phyloP scores from a whole-genome alignment of 2,113 vertebrate genomes.

The Ursus arctos region DNA sequence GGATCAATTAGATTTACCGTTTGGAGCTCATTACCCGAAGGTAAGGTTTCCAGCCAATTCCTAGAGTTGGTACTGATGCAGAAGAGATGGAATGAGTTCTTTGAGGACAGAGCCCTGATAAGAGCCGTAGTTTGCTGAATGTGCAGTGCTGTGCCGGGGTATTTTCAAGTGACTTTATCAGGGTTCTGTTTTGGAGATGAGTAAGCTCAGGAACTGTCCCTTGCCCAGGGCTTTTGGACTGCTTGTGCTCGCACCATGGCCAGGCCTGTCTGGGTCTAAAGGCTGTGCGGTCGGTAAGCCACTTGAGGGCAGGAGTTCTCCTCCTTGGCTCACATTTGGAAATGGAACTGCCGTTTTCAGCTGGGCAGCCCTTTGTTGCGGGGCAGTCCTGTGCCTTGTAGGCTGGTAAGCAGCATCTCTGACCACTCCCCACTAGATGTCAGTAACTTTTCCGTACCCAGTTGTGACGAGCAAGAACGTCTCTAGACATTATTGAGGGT shows the following conservation, averaged over 20 bases:
- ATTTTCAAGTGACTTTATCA: background rate
- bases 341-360: background rate
- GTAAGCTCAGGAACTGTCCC: background rate
- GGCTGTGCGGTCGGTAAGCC: background rate
- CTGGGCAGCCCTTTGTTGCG: background rate
- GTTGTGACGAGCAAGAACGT: background rate
- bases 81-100: background rate
- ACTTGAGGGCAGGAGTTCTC: background rate
- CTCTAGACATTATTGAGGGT: background rate
- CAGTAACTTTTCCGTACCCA: background rate
- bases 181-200: background rate
- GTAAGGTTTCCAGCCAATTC: background rate
- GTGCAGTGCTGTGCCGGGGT: background rate
- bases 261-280: background rate
- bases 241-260: background rate
- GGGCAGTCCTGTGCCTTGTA: background rate
- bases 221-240: background rate
- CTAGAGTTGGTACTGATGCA: background rate
- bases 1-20: background rate
- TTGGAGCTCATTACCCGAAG: constrained; percentile 18
- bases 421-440: background rate
- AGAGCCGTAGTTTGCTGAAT: background rate
- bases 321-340: background rate
- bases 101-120: background rate
- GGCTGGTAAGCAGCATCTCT: background rate